These are phyloP conservation scores for Narcine bancroftii DNA, from an alignment of 2,113 vertebrate species.

Conservation along the genomic window DNA sequence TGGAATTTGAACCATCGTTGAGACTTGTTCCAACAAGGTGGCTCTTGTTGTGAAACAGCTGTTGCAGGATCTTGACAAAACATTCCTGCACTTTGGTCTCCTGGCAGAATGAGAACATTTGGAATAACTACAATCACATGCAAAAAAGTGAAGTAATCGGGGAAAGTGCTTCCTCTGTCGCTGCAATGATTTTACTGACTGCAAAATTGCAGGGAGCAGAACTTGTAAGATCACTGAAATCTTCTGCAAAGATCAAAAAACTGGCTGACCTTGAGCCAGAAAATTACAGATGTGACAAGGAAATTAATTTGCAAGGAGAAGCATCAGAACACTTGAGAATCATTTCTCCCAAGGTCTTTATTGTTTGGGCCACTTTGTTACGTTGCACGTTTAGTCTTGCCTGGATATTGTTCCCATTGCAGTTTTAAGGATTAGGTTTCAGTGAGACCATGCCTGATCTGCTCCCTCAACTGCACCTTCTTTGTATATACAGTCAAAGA, in stretches of 20 bases:
- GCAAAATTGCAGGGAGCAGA: background rate
- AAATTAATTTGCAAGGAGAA: too few species aligned
- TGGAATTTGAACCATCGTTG: conserved; percentile 25
- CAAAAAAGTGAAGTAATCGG: background rate
- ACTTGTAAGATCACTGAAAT: background rate
- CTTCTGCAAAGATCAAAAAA: background rate
- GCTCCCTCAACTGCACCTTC: too few species aligned
- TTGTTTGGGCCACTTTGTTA: too few species aligned
- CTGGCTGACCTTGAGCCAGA: too few species aligned
- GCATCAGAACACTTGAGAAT: too few species aligned
- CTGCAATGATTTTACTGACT: background rate
- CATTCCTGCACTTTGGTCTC: background rate
- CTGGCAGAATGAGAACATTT: background rate
- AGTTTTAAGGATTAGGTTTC: too few species aligned
- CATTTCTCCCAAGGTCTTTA: too few species aligned
- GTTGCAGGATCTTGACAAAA: background rate
- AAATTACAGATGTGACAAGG: too few species aligned
- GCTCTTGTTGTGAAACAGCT: background rate
- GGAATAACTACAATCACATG: background rate
- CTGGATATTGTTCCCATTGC: too few species aligned
- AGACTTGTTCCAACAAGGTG: conserved; percentile 5
- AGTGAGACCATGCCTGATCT: too few species aligned
- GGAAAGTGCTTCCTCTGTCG: background rate
- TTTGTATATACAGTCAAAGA: too few species aligned
- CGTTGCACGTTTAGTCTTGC: too few species aligned